Evolutionary conservation across 2,888 invertebrate genomes (phyloP), one percentile per base, ranked within the genome.

Genomic region (Pandemis cinnamomeana): DNA sequence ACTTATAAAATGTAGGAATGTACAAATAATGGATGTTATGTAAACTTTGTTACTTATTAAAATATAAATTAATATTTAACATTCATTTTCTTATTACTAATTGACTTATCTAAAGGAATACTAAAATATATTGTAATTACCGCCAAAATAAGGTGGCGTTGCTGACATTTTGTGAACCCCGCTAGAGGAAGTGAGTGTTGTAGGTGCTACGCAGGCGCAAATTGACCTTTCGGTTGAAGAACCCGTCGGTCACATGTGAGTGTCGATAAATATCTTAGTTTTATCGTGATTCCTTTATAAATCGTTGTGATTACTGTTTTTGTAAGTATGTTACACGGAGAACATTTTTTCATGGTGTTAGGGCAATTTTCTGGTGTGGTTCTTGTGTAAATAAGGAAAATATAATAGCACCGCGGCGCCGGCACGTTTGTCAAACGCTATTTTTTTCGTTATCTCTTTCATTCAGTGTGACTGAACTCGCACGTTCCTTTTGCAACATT

Each of bases 221-320:
- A 93, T 92, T 94, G 95, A 95, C 95, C 96, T 96, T 97, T 96
- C 96, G 96, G 96, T 96, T 96, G 96, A 96, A 96, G 96, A 96
- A 96, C 96, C 97, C 97, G 96, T 97, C 97, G 96, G 96, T 96
- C 97, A 97, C 97, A 97, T 97, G 97, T 97, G 97, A 97, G 97
- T 97, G 96, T 95, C 93, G 94, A 94, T 94, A 93, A 94, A 94
- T 94, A 94, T 93, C 90, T 89, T 90, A 90, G 86, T 94, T 94
- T 94, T 93, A 92, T 86, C 85, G 93, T 89, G 90, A 89, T 89
- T 89, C 87, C 89, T 82, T 87, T 89, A 86, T 86, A 86, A 88
- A 89, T 90, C 89, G 86, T 90, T 86, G 81, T 87, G 85, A 84
- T 87, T 87, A 88, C 85, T 86, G 86, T 89, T 93, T 93, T 93